Evolutionary conservation across 2,113 vertebrate species (phyloP).

Genomic region (Herpetotheres cachinnans): DNA sequence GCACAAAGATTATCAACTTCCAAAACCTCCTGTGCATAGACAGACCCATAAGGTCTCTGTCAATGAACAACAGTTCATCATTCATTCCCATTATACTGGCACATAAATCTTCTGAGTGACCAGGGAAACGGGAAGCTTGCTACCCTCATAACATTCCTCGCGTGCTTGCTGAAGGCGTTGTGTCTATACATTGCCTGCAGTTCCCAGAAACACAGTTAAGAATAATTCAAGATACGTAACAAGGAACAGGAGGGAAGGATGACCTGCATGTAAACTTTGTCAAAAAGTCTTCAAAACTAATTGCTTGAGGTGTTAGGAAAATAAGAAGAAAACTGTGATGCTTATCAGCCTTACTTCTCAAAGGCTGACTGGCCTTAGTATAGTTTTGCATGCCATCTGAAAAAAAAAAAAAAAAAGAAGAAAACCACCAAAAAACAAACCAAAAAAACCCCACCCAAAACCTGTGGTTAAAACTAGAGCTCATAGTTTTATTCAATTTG

Average conservation of each 20-base stretch:
- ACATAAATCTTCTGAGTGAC: slow-evolving; percentile 26
- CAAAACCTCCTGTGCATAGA: neutral
- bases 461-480: neutral
- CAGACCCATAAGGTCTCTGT: neutral
- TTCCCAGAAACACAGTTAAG: neutral
- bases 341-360: neutral
- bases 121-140: neutral
- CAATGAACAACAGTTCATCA: neutral
- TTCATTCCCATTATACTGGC: slow-evolving; percentile 12
- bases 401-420: neutral
- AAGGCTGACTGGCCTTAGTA: neutral
- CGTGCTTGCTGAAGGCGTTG: neutral
- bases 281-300: neutral
- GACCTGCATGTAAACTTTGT: neutral
- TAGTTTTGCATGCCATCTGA: accelerated
- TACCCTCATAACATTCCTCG: slow-evolving; percentile 37
- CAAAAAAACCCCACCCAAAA: too few relatives aligned
- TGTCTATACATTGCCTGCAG: neutral
- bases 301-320: neutral
- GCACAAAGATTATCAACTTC: slow-evolving; percentile 17
- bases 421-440: too few relatives aligned
- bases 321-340: neutral
- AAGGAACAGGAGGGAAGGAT: neutral
- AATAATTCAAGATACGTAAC: neutral
- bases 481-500: neutral